These are phyloP conservation scores for Python bivittatus DNA, from an alignment of 2,113 vertebrate species.

Conservation along the genomic window DNA sequence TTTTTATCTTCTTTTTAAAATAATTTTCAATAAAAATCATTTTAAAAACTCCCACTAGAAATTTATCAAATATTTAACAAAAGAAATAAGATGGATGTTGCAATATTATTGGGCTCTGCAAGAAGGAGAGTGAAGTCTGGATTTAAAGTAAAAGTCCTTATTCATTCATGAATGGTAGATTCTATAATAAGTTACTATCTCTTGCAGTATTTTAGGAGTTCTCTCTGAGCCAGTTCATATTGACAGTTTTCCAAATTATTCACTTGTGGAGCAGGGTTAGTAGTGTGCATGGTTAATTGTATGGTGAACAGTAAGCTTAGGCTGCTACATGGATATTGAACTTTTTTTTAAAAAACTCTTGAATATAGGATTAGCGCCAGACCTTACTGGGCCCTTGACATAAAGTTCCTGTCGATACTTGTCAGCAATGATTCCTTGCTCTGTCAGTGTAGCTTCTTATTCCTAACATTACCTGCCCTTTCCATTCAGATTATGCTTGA, in stretches of 20 bases:
- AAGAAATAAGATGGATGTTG: not conserved
- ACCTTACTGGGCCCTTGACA: not conserved
- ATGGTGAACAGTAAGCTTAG: not conserved
- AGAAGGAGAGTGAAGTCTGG: not conserved
- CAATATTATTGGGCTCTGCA: not conserved
- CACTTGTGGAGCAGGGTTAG: not conserved
- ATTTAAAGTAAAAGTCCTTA: not conserved
- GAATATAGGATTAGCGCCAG: not conserved
- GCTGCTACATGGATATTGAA: not conserved
- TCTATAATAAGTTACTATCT: not conserved
- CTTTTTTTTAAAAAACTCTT: not conserved
- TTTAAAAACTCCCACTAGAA: not conserved
- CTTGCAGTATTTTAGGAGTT: not conserved
- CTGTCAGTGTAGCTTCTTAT: not conserved
- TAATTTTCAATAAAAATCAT: no score
- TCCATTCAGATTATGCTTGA: not conserved
- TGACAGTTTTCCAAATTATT: not conserved
- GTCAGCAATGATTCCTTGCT: not conserved
- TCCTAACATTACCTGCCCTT: not conserved
- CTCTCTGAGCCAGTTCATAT: not conserved
- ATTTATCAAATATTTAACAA: not conserved
- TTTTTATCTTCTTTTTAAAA: no score
- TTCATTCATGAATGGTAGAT: not conserved
- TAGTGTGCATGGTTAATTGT: not conserved
- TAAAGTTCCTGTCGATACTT: not conserved